Evolutionary conservation across 2,113 vertebrate genomes (phyloP), one percentile per base, ranked within the genome.

Genomic region (Amblyopsis rosae): DNA sequence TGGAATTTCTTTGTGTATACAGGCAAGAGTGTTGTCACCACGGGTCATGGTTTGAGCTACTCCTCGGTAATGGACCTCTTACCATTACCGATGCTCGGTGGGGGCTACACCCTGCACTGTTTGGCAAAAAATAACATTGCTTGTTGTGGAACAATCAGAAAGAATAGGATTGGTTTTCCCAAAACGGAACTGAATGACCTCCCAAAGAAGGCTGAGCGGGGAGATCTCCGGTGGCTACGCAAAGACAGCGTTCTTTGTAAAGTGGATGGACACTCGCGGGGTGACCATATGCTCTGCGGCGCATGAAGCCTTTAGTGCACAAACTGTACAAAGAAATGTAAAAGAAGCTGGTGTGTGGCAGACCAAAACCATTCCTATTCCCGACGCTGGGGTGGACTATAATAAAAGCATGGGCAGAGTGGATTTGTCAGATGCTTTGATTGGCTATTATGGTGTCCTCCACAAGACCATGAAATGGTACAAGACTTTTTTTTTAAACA

Each of bases 61-160:
- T 50, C 70, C 49, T 16, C 62, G 1, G 67, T 79, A 9, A 73
- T 67, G 16, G 60, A 55, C 58, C 51, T 75, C 1, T 33, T 75
- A 12, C 57, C 50, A 13, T 13, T 47, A 26, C 32, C 64, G 1
- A 19, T 19, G 19, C 19, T 19, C 19, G 19, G 19, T 19, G 19
- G 19, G 19, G 19, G 19, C 19, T 19, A 10, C 50, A 12, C 69
- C 9, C 62, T 70, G 50, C n/a, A 17, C 4, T n/a, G 67, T 55
- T 61, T 75, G n/a, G 35, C 48, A 12, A 5, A 45, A 4, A 50
- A 59, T 3, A 1, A 3, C 1, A 58, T 64, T 32, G 54, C 48
- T 0, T 58, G 68, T 8, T 76, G 68, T 59, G 64, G 77, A 0
- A 46, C 67, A 11, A 64, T 76, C 15, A 19, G 19, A 19, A 19